These are phyloP conservation scores for Aphaenogaster ashmeadi DNA, from an alignment of 1,140 invertebrate species.

Conservation along the genomic window DNA sequence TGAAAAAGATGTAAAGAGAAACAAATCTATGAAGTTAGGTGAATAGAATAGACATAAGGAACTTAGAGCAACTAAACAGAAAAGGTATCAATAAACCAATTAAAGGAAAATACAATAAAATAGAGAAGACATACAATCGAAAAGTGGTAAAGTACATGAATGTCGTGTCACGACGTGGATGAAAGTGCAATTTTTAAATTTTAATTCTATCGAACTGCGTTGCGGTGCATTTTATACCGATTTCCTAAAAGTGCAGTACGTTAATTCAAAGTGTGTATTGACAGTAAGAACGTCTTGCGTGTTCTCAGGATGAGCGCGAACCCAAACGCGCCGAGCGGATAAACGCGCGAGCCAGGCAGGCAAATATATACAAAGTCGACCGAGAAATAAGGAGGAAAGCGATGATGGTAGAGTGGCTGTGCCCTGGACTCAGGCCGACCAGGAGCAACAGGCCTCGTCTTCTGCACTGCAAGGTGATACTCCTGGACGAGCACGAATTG, in stretches of 20 bases:
- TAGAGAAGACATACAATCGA: too few relatives aligned
- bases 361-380: constrained; percentile 58
- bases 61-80: too few relatives aligned
- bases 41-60: too few relatives aligned
- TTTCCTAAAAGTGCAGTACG: background rate
- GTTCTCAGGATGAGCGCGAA: constrained; percentile 77
- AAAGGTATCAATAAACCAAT: too few relatives aligned
- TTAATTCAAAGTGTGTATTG: background rate
- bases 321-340: constrained; percentile 67
- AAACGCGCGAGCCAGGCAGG: constrained; percentile 63
- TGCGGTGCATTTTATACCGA: background rate
- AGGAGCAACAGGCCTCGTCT: constrained; percentile 89
- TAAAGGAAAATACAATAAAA: too few relatives aligned
- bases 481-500: constrained; percentile 89
- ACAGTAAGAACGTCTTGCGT: constrained; percentile 3
- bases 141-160: too few relatives aligned
- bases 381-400: constrained; percentile 66
- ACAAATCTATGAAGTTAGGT: too few relatives aligned
- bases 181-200: background rate
- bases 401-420: constrained; percentile 87
- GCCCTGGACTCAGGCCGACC: constrained; percentile 86
- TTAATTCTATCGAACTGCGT: background rate
- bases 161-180: too few relatives aligned
- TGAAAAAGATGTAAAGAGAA: too few relatives aligned
- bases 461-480: constrained; percentile 89